phyloP scores from a whole-genome alignment of 2,797 vertebrate genomes.

The Syngnathus rostellatus region DNA sequence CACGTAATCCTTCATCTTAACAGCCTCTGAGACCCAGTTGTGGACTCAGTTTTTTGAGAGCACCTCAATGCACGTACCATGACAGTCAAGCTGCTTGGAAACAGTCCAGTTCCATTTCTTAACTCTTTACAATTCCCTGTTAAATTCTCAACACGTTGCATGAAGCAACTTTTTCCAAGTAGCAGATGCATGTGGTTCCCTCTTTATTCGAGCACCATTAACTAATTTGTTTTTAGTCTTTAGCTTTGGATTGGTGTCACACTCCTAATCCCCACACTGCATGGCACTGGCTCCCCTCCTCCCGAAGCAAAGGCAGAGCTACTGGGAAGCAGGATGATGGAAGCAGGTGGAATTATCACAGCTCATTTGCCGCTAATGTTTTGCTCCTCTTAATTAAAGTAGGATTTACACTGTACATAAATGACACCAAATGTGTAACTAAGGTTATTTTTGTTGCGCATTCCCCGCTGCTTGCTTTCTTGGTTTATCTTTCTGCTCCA shows the following conservation, averaged over 20 bases:
- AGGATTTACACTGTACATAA: slow-evolving; percentile 27
- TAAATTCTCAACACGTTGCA: neutral
- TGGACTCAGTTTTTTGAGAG: neutral
- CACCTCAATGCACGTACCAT: neutral
- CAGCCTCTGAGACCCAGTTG: slow-evolving; percentile 21
- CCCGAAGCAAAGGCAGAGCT: neutral
- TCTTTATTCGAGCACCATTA: slow-evolving; percentile 49
- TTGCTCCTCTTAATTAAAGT: slow-evolving; percentile 26
- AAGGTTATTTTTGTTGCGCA: slow-evolving; percentile 6
- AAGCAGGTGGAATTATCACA: slow-evolving; percentile 33
- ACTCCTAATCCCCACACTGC: slow-evolving; percentile 53
- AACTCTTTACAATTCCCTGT: too few relatives aligned
- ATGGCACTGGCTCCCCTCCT: slow-evolving; percentile 26
- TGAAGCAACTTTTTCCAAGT: slow-evolving; percentile 6
- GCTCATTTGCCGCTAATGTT: slow-evolving; percentile 22
- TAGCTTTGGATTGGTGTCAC: slow-evolving; percentile 66
- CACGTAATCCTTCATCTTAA: slow-evolving; percentile 29
- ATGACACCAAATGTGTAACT: slow-evolving; percentile 28
- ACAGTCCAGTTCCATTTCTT: neutral
- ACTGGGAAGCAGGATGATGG: slow-evolving; percentile 1
- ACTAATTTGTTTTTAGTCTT: slow-evolving; percentile 46
- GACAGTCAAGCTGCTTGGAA: neutral
- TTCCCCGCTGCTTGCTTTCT: neutral
- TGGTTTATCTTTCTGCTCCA: slow-evolving; percentile 37
- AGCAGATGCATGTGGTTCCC: slow-evolving; percentile 8